Evolutionary conservation across 1,140 invertebrate species (phyloP).

Genomic region (Zaprionus africanus): DNA sequence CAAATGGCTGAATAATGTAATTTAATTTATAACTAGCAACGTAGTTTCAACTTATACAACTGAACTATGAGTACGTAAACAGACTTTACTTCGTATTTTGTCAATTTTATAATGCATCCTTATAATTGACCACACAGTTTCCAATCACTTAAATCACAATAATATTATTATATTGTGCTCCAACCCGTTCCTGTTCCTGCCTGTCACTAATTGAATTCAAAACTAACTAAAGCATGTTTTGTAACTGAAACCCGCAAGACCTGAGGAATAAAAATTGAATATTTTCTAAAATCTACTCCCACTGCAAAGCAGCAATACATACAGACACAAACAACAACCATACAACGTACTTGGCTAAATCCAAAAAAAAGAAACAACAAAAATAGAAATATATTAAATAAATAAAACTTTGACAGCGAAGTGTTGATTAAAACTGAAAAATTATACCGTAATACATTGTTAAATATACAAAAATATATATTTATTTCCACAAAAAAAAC

Average conservation of each 20-base stretch:
- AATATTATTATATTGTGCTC: conserved; percentile 46
- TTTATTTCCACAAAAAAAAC: conserved; percentile 44
- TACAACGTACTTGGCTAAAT: conserved; percentile 71
- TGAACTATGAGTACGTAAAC: conserved; percentile 22
- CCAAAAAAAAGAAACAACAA: conserved; percentile 40
- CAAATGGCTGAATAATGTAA: conserved; percentile 37
- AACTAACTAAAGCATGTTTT: conserved; percentile 10
- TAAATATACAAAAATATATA: conserved; percentile 65
- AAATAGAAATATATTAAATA: conserved; percentile 3
- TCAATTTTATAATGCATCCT: conserved; percentile 54
- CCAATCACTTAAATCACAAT: conserved; percentile 4
- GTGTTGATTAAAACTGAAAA: conserved; percentile 51
- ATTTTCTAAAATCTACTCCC: conserved; percentile 68
- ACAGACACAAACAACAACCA: conserved; percentile 47
- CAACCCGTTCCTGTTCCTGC: conserved; percentile 73
- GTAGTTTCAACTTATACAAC: conserved; percentile 18
- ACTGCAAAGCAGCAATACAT: conserved; percentile 66
- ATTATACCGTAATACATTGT: conserved; percentile 74
- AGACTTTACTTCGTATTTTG: conserved; percentile 42
- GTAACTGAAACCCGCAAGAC: conserved; percentile 37
- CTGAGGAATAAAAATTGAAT: conserved; percentile 51
- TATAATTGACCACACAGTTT: conserved; percentile 42
- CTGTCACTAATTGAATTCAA: conserved; percentile 53
- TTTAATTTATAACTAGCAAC: conserved; percentile 38
- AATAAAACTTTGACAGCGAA: conserved; percentile 65